Base-by-base conservation (phyloP, 2,888 invertebrate genomes). In the Yponomeuta sedellus region DNA sequence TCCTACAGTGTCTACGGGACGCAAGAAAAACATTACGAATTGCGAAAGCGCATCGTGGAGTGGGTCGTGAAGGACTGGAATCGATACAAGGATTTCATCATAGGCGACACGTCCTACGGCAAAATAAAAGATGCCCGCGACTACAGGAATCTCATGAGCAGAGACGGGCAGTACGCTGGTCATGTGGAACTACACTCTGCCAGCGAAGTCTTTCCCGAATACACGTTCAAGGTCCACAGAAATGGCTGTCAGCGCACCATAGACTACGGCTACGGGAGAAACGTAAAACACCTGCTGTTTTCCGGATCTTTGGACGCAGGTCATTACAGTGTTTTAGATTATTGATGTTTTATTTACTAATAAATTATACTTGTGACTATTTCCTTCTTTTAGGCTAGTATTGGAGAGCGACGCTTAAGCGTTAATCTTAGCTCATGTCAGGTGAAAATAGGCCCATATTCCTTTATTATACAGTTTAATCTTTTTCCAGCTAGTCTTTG, bases 251-350 rank as follows among this genome's bases (percentile, higher is more conserved):
- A 79, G 0, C 79, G 73, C 67, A 85, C 86, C 12, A 86, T 86
- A 66, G 83, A 88, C 67, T 89, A 89, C 64, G 89, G 89, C 1
- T 72, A 77, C 62, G 89, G 88, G 1, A 68, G 76, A n/a, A 73
- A 70, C 11, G 73, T 78, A 3, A 87, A 80, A 68, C 87, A 89
- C 73, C 74, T 89, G 8, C 71, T 88, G n/a, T 89, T 89, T 71
- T 86, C 88, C 0, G 89, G 89, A 6, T 84, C 74, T 72, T 74
- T 80, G 4, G 89, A 89, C 63, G 87, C 89, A 5, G 89, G 89
- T 2, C 89, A 89, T 69, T 89, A 89, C 68, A 88, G 86, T 75
- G 89, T 89, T 69, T 73, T 89, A 65, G 87, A 88, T 71, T 85
- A 56, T 12, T 39, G 58, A 19, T 58, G n/a, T 58, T 58, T 12